phyloP scores from a whole-genome alignment of 2,888 invertebrate species.

The Hartigia nigra region DNA sequence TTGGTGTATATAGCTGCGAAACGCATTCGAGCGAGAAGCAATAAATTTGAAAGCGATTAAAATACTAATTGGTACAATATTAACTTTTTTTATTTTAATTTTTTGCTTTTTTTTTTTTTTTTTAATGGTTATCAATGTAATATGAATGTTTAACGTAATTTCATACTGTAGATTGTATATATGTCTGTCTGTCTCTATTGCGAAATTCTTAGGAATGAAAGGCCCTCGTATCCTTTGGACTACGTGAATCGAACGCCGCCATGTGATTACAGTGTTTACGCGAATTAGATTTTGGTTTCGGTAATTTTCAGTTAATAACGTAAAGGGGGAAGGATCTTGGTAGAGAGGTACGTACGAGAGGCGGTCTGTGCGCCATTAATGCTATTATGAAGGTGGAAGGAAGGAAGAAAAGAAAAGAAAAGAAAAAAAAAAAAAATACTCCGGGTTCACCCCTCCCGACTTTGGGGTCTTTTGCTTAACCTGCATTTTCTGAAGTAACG shows the following conservation, averaged over 20 bases:
- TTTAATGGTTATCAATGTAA: too few species aligned
- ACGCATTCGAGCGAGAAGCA: not conserved
- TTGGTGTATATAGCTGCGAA: not conserved
- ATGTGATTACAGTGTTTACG: slow-evolving; percentile 60
- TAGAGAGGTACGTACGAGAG: slow-evolving; percentile 20
- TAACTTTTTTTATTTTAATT: not conserved
- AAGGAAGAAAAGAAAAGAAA: not conserved
- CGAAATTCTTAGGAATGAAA: not conserved
- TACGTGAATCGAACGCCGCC: slow-evolving; percentile 23
- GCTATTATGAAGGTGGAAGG: slow-evolving; percentile 42
- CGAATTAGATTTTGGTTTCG: slow-evolving; percentile 63
- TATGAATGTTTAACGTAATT: not conserved
- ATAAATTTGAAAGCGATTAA: not conserved
- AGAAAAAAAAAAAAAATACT: not conserved
- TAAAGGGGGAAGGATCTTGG: slow-evolving; percentile 38
- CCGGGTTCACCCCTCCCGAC: not conserved
- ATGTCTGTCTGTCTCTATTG: not conserved
- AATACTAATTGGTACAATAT: not conserved
- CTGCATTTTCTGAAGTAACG: not conserved
- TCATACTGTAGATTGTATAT: not conserved
- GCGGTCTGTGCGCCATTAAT: slow-evolving; percentile 47
- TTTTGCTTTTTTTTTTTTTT: not conserved
- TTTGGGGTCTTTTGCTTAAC: not conserved
- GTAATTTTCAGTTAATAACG: slow-evolving; percentile 63
- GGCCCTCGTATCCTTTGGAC: not conserved